Percentiles rank a stretch among this genome's conserved stretches.
These are phyloP conservation scores for Psettodes erumei DNA, from an alignment of 2,113 vertebrate species.

Conservation along the genomic window DNA sequence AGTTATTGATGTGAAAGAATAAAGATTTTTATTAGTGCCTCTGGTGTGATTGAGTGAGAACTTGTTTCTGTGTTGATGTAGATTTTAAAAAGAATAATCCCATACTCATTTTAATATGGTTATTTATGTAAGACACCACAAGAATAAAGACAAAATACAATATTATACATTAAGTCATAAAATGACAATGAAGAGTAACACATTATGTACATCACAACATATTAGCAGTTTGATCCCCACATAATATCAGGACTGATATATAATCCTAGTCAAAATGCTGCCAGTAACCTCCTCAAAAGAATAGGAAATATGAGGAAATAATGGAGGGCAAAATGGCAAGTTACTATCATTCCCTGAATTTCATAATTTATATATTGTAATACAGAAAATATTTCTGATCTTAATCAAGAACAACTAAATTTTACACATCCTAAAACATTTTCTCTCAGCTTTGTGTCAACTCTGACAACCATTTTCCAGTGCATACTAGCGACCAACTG, in stretches of 20 bases:
- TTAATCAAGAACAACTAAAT: neutral
- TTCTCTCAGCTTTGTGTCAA: conserved; percentile 1
- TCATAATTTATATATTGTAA: neutral
- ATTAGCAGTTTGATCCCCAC: neutral
- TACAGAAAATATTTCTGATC: neutral
- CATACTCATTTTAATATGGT: conserved; percentile 35
- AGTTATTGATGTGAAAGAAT: neutral
- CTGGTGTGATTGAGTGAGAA: neutral
- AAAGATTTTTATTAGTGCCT: neutral
- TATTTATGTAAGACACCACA: conserved; percentile 35
- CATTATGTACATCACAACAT: neutral
- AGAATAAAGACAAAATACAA: conserved; percentile 8
- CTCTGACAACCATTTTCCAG: neutral
- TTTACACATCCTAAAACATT: conserved; percentile 11
- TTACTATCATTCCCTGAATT: neutral
- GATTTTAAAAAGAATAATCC: neutral
- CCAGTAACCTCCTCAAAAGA: neutral
- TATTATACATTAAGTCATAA: neutral
- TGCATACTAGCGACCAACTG: neutral
- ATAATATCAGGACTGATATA: conserved; percentile 1
- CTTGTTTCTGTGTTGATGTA: neutral
- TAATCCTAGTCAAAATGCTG: neutral
- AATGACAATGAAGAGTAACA: conserved; percentile 2
- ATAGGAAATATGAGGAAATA: neutral
- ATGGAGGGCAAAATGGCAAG: neutral